Evolutionary conservation across 2,113 vertebrate species (phyloP).

Genomic region (Platysternon megacephalum): DNA sequence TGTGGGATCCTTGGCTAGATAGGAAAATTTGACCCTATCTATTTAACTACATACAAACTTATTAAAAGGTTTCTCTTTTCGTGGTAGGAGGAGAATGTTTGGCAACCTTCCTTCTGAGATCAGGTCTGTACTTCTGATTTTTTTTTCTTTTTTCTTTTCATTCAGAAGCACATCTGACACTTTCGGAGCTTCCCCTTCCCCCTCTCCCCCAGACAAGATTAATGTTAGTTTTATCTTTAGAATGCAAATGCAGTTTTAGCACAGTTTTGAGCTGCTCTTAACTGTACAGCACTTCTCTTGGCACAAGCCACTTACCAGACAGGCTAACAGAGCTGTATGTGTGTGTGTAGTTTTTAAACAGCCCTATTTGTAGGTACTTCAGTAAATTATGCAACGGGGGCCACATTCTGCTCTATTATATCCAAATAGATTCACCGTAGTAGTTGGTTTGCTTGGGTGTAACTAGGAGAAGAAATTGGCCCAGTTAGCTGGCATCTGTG

Average conservation of each 20-base stretch:
- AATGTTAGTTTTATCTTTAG: slow-evolving; percentile 50
- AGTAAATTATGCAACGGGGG: not conserved
- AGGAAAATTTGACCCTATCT: not conserved
- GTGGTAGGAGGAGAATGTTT: slow-evolving; percentile 36
- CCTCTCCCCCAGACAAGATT: slow-evolving; percentile 12
- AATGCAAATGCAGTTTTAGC: not conserved
- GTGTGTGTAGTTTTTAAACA: not conserved
- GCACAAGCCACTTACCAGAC: slow-evolving; percentile 16
- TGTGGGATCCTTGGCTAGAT: not conserved
- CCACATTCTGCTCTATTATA: not conserved
- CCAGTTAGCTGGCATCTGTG: rapidly evolving
- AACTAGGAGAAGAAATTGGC: not conserved
- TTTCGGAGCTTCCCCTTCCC: not conserved
- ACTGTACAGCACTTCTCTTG: not conserved
- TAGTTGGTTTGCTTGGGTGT: not conserved
- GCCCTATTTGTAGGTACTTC: not conserved
- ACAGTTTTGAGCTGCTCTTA: not conserved
- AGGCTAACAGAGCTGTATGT: not conserved
- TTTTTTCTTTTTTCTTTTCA: not conserved
- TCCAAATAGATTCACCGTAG: not conserved
- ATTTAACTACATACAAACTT: slow-evolving; percentile 12
- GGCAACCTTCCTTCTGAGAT: slow-evolving; percentile 47
- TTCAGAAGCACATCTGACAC: not conserved
- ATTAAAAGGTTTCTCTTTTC: not conserved
- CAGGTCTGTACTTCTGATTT: not conserved